A percentile compares a stretch with the other conserved stretches of the same genome.
Evolutionary conservation across 2,113 vertebrate genomes (phyloP).

Genomic region (Camelus bactrianus): DNA sequence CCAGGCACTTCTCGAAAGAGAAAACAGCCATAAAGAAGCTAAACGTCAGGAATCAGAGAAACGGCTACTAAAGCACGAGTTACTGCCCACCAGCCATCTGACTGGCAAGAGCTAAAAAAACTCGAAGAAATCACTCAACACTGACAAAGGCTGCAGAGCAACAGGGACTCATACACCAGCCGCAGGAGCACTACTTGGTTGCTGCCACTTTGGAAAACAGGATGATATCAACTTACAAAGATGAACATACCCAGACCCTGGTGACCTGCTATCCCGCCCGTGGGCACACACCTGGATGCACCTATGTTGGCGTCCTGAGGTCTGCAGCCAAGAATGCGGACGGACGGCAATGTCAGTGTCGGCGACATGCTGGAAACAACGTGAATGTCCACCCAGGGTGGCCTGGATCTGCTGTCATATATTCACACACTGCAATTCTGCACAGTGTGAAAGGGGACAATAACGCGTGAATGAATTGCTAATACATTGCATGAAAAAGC

Average conservation of each 20-base stretch:
- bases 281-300: accelerated
- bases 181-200: accelerated
- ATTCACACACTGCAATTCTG: accelerated
- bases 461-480: accelerated
- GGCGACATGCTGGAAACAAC: accelerated
- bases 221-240: neutral
- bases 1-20: neutral
- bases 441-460: accelerated
- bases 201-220: neutral
- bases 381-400: accelerated
- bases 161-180: neutral
- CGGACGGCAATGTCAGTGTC: accelerated
- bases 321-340: neutral
- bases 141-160: neutral
- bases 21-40: neutral
- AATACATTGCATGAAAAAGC: accelerated
- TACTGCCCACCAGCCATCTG: neutral
- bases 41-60: neutral
- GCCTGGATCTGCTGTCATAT: accelerated
- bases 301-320: accelerated
- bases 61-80: neutral
- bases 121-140: accelerated
- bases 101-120: neutral
- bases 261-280: neutral
- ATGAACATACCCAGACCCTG: neutral